Conservation (phyloP, 1,140 invertebrate species). For the Drosophila athabasca region DNA sequence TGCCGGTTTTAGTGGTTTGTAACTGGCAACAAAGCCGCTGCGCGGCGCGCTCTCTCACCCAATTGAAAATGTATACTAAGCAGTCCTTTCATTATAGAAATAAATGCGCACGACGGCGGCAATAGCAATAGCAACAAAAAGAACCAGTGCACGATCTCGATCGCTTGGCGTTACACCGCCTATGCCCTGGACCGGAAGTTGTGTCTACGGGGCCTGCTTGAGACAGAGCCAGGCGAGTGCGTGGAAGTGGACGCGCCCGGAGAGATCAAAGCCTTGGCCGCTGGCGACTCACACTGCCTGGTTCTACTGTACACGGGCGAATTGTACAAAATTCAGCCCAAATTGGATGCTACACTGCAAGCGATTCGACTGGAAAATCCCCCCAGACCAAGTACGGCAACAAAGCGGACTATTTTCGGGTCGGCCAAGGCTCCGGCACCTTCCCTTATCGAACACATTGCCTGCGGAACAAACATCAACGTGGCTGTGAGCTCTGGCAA, state of each 20-base stretch:
- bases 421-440: slow-evolving; percentile 16
- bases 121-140: not conserved
- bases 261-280: slow-evolving; percentile 51
- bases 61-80: slow-evolving; percentile 36
- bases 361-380: slow-evolving; percentile 53
- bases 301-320: slow-evolving; percentile 64
- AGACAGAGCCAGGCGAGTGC: slow-evolving; percentile 31
- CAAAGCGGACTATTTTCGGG: slow-evolving; percentile 68
- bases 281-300: slow-evolving; percentile 62
- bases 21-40: slow-evolving; percentile 23
- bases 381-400: slow-evolving; percentile 15
- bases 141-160: slow-evolving; percentile 44
- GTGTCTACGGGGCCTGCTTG: slow-evolving; percentile 50
- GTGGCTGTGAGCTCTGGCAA: slow-evolving; percentile 85
- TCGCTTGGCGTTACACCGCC: slow-evolving; percentile 69
- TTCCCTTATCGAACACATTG: slow-evolving; percentile 78
- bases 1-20: slow-evolving; percentile 58
- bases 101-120: slow-evolving; percentile 18
- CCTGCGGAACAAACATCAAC: slow-evolving; percentile 83
- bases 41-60: slow-evolving; percentile 3
- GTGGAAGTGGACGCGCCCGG: slow-evolving; percentile 38
- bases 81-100: slow-evolving; percentile 60
- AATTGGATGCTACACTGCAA: slow-evolving; percentile 37
- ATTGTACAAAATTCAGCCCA: slow-evolving; percentile 53
- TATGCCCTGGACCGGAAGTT: slow-evolving; percentile 48